Percentiles rank a stretch among this genome's conserved stretches.
These are phyloP conservation scores for Eueremaeus valkanovi DNA, from an alignment of 2,888 invertebrate genomes.

Conservation along the genomic window DNA sequence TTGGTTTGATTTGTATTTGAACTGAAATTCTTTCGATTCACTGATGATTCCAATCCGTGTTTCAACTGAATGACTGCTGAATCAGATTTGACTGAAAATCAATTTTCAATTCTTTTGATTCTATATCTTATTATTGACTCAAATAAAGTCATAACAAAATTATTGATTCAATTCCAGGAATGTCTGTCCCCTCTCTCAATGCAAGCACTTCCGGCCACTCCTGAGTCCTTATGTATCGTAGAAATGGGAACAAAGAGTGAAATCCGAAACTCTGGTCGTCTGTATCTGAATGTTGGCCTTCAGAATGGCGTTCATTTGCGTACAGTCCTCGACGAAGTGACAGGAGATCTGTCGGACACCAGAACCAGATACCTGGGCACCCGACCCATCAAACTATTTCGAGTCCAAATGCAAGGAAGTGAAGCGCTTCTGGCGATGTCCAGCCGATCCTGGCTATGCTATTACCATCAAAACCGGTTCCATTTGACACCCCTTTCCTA, in stretches of 20 bases:
- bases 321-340: slow-evolving; percentile 58
- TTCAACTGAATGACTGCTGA: slow-evolving; percentile 36
- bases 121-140: slow-evolving; percentile 17
- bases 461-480: slow-evolving; percentile 92
- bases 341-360: slow-evolving; percentile 92
- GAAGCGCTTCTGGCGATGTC: slow-evolving; percentile 96
- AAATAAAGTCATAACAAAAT: slow-evolving; percentile 34
- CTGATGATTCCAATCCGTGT: slow-evolving; percentile 32
- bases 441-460: slow-evolving; percentile 95
- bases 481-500: slow-evolving; percentile 94
- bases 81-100: background rate
- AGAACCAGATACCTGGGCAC: slow-evolving; percentile 94
- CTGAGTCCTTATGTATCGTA: slow-evolving; percentile 94
- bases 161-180: slow-evolving; percentile 60
- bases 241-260: slow-evolving; percentile 69
- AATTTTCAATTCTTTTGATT: background rate
- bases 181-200: slow-evolving; percentile 91
- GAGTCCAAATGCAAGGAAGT: slow-evolving; percentile 89
- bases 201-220: slow-evolving; percentile 92
- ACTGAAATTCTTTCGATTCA: background rate
- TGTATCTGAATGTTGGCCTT: slow-evolving; percentile 93
- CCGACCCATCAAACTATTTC: slow-evolving; percentile 89
- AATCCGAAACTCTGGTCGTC: slow-evolving; percentile 63
- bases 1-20: slow-evolving; percentile 4
- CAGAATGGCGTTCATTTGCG: slow-evolving; percentile 59